Evolutionary conservation across 2,113 vertebrate genomes (phyloP), one percentile per base, ranked within the genome.

Genomic region (Tricholaema leucomelas): DNA sequence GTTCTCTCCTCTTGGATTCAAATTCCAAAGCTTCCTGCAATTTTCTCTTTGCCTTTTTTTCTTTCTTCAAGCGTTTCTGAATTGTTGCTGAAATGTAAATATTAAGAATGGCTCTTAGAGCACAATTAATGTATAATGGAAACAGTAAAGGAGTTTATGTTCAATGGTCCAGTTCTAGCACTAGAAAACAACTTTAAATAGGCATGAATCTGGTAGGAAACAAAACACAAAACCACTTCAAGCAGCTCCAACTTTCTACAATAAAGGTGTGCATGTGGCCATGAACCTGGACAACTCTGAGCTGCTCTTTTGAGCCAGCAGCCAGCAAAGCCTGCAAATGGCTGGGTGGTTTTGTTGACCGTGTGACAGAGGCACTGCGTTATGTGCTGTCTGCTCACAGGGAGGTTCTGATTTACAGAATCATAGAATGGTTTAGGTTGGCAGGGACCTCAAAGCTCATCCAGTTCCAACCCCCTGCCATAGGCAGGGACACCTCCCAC

Each of bases 31-130:
- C 98, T 95, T 99, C 99, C 90, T 99, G 99, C 91, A 99, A 97
- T 98, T 98, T 99, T 98, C 98, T 98, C 96, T 99, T 99, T 2
- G 97, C 97, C 94, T 98, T 99, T 95, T 99, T 99, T 96, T 99
- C 98, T 96, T 98, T 98, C 97, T 98, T 98, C 97, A 99, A 97
- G 85, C 98, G 98, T 95, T 98, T 99, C 94, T 99, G 98, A 96
- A 98, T 99, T 88, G 97, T 98, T 89, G 97, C 99, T 99, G 96
- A 35, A 96, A 96, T 44, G 59, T 19, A 86, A 94, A 91, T 15
- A 30, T 44, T 20, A 81, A 96, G 72, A 33, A 18, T 10, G 77
- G 31, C 18, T 76, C 30, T 80, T 36, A 93, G 50, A 66, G 36
- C n/a, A 75, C 48, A 58, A 40, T 31, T 77, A 59, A 48, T 40